Base-by-base conservation (phyloP, 2,113 vertebrate genomes). In the Tapirus terrestris region DNA sequence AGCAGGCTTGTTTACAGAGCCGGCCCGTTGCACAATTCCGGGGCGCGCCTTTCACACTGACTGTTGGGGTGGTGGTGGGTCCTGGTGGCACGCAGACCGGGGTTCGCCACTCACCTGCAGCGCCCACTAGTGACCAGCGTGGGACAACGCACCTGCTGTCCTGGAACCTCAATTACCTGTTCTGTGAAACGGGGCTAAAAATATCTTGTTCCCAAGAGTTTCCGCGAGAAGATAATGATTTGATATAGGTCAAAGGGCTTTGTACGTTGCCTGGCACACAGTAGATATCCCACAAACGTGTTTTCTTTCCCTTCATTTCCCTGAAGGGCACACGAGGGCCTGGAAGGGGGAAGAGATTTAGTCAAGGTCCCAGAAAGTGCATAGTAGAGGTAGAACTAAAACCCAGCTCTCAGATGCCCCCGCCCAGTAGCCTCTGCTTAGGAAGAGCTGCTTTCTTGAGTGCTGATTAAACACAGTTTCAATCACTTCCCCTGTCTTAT, bases 101-200 rank as follows among this genome's bases (percentile, higher is more conserved):
- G 92, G 72, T 80, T 25, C 51, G 58, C 56, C 65, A 17, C 56
- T 84, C 9, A 5, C n/a, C 33, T 43, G 17, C 25, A 25, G 8
- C 0, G 1, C 4, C 51, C 3, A 53, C 51, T 2, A 23, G 45
- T 6, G 8, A 36, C 51, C 1, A n/a, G 68, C 5, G 0, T 39
- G 58, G 58, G 63, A 16, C 61, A 17, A 3, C 1, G 8, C 21
- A 3, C 72, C 76, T 67, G 20, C 13, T 23, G 10, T 9, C 48
- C 29, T 43, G 43, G 77, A 33, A 36, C 53, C 33, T 53, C 58
- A 13, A 0, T 17, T 39, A 11, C 63, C 83, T 61, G n/a, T n/a
- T 92, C 51, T 60, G 67, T 45, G 75, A 83, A 79, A 53, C 4
- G 2, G 36, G 63, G 13, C 51, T 70, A 39, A 89, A 75, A 76